Base-by-base conservation (phyloP, 1,140 invertebrate species). In the Ridgeia piscesae region DNA sequence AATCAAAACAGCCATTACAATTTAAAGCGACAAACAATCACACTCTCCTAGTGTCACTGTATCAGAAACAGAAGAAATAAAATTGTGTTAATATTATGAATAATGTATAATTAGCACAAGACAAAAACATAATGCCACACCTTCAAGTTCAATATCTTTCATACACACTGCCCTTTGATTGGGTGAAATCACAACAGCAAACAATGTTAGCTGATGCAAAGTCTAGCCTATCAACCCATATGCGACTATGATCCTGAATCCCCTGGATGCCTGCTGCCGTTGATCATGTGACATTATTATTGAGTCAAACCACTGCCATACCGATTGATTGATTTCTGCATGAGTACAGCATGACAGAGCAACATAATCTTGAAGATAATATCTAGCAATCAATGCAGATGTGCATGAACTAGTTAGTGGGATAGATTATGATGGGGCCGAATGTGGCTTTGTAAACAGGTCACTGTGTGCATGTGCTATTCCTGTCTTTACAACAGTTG, bases 351-450 rank as follows among this genome's bases (percentile, higher is more conserved):
- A n/a, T n/a, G n/a, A n/a, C n/a, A 21, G 17, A 77, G 58, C 58
- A 77, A 77, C 58, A 77, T 77, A 77, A n/a, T 77, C 58, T 77
- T 77, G 58, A 31, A 77, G 58, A 77, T 77, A 77, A 77, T 77
- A 77, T 77, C 58, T 31, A 77, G 58, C 58, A 77, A 77, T 77
- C 58, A 77, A 77, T 77, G 58, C 58, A 77, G 17, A 77, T 77
- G 58, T 77, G 58, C 27, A 21, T 77, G 58, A 77, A 77, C 58
- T 31, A 21, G 4, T 77, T 77, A 4, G 27, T 27, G 58, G 58
- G 58, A 77, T 77, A 4, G 58, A 14, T 77, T 77, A 77, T 77
- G 42, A 42, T 77, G 58, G 58, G 58, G 27, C 58, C 27, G 58
- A 77, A 77, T 77, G 27, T 77, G 27, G 17, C 58, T 27, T 77